A percentile compares a stretch with the other conserved stretches of the same genome.
These are phyloP conservation scores for Trachelus troglodyta DNA, from an alignment of 2,888 invertebrate species.

Conservation along the genomic window DNA sequence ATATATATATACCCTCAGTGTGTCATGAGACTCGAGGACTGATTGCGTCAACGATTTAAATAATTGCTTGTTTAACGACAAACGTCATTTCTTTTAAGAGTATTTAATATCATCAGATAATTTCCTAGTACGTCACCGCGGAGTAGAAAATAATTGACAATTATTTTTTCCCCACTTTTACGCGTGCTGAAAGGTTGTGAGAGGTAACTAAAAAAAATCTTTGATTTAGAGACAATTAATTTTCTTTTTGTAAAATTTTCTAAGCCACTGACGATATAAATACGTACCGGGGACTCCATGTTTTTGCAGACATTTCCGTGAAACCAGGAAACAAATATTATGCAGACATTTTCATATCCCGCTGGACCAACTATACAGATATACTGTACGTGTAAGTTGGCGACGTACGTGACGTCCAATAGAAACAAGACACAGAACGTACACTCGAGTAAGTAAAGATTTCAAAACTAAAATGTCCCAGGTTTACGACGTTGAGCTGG, in stretches of 20 bases:
- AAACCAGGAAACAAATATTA: neutral
- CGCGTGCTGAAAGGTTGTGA: neutral
- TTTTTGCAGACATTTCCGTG: neutral
- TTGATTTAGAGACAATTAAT: neutral
- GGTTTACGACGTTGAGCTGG: neutral
- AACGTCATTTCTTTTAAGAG: neutral
- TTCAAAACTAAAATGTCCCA: neutral
- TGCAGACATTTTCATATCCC: neutral
- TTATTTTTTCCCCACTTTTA: neutral
- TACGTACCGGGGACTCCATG: neutral
- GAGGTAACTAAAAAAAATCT: conserved; percentile 7
- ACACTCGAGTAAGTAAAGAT: neutral
- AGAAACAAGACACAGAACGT: neutral
- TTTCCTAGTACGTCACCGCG: neutral
- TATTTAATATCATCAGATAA: neutral
- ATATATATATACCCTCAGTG: neutral
- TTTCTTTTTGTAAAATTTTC: neutral
- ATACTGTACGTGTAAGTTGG: neutral
- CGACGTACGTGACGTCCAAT: neutral
- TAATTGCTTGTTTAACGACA: neutral
- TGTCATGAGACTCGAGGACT: neutral
- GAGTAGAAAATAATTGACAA: neutral
- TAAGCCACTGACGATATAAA: neutral
- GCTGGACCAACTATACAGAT: neutral
- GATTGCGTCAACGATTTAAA: neutral